These are phyloP conservation scores for Cheirogaleus medius DNA, from an alignment of 2,113 vertebrate genomes.

Conservation along the genomic window DNA sequence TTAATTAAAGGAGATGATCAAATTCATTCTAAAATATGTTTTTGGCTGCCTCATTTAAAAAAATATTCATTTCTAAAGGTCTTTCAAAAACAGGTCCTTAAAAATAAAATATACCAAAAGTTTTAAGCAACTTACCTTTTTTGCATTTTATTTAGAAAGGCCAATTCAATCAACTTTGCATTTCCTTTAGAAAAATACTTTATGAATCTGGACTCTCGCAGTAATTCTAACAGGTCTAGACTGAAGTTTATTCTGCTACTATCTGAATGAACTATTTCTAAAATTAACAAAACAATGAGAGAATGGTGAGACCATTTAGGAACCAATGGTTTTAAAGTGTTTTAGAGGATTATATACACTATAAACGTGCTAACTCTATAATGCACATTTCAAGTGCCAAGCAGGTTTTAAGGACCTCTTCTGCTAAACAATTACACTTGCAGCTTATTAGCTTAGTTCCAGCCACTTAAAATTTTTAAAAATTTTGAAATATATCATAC, in stretches of 20 bases:
- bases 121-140: neutral
- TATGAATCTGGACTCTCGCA: neutral
- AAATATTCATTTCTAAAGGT: neutral
- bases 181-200: neutral
- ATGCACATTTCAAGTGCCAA: neutral
- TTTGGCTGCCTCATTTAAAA: neutral
- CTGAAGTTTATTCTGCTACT: neutral
- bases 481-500: neutral
- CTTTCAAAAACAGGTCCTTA: neutral
- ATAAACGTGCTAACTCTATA: neutral
- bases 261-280: neutral
- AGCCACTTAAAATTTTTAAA: neutral
- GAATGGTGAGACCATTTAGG: neutral
- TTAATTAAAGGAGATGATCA: neutral
- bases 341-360: neutral
- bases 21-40: neutral
- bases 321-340: neutral
- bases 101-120: neutral
- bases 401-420: neutral
- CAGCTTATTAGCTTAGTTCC: neutral
- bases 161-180: neutral
- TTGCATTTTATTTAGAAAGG: neutral
- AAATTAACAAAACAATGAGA: neutral
- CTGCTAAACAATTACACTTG: neutral
- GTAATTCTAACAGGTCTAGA: neutral